These are phyloP conservation scores for Bedellia somnulentella DNA, from an alignment of 2,888 invertebrate genomes.

Conservation along the genomic window DNA sequence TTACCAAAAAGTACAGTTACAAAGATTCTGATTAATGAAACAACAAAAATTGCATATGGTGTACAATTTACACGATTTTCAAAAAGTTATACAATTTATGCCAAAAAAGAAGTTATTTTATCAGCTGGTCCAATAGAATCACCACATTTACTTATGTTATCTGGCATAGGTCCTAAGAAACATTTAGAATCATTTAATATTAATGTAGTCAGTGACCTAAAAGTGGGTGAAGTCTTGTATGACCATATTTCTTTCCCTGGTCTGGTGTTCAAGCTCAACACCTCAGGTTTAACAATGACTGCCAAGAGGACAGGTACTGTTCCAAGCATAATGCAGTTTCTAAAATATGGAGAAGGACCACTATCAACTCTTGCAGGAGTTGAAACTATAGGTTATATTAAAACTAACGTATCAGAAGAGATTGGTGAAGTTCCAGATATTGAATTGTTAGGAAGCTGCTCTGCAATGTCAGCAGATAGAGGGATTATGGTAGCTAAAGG, in stretches of 20 bases:
- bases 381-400: slow-evolving; percentile 61
- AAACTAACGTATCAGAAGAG: slow-evolving; percentile 58
- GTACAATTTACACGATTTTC: slow-evolving; percentile 34
- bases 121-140: slow-evolving; percentile 79
- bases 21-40: slow-evolving; percentile 60
- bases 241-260: slow-evolving; percentile 68
- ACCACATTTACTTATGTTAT: slow-evolving; percentile 72
- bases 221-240: slow-evolving; percentile 68
- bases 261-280: slow-evolving; percentile 53
- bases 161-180: slow-evolving; percentile 66
- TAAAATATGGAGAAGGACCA: slow-evolving; percentile 50
- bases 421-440: slow-evolving; percentile 63
- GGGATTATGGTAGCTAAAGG: slow-evolving; percentile 42
- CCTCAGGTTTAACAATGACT: slow-evolving; percentile 28
- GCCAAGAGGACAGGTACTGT: slow-evolving; percentile 25
- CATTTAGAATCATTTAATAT: slow-evolving; percentile 62
- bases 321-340: slow-evolving; percentile 28
- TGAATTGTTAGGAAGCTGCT: slow-evolving; percentile 63
- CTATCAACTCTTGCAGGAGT: slow-evolving; percentile 56
- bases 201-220: slow-evolving; percentile 61
- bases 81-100: slow-evolving; percentile 40
- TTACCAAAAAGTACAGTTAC: slow-evolving; percentile 56
- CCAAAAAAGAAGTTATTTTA: slow-evolving; percentile 58
- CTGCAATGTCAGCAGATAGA: slow-evolving; percentile 59
- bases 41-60: slow-evolving; percentile 40